Conservation (phyloP, 1,140 invertebrate species). For the Drosophila melanogaster region Release_6_plus_ISO1_MT NT_033777.3:22689501-22690000, state of each 20-base stretch:
- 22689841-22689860: conserved; percentile 92
- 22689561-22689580: conserved; percentile 93
- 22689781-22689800: conserved; percentile 92
- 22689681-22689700: conserved; percentile 61
- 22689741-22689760: conserved; percentile 89
- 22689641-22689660: conserved; percentile 60
- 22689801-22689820: conserved; percentile 94
- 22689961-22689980: conserved; percentile 94
- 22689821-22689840: conserved; percentile 93
- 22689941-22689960: conserved; percentile 95
- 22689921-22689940: conserved; percentile 93
- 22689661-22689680: conserved; percentile 60
- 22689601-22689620: conserved; percentile 61
- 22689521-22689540: conserved; percentile 90
- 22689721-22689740: conserved; percentile 86
- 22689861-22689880: conserved; percentile 93
- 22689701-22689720: conserved; percentile 72
- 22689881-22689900: conserved; percentile 91
- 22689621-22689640: conserved; percentile 31
- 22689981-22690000: conserved; percentile 85
- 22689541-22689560: conserved; percentile 90
- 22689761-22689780: conserved; percentile 93
- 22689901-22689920: conserved; percentile 90
- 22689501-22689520: conserved; percentile 88
- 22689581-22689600: conserved; percentile 91